Percentiles rank a stretch among this genome's conserved stretches.
phyloP scores from a whole-genome alignment of 1,140 invertebrate species.

The Portunus trituberculatus region DNA sequence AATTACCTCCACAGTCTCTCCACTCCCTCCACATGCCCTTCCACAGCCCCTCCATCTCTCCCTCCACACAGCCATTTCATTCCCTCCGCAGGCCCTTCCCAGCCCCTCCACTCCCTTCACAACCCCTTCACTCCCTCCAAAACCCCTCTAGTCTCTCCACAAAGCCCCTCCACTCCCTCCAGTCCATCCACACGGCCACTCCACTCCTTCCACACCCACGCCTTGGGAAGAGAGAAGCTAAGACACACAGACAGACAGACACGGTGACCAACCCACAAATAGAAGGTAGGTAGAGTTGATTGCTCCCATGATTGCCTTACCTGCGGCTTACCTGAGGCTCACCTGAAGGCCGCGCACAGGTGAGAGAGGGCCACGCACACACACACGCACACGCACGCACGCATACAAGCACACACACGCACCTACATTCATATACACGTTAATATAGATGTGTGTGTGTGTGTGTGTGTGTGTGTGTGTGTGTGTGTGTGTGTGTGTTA shows the following conservation, averaged over 20 bases:
- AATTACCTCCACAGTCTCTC: not conserved
- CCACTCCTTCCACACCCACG: not conserved
- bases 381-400: slow-evolving; percentile 40
- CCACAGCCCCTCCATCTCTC: not conserved
- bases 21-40: not conserved
- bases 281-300: no score
- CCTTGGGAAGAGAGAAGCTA: no score
- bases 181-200: not conserved
- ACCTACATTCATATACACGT: not conserved
- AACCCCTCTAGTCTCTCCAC: not conserved
- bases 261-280: not conserved
- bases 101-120: not conserved
- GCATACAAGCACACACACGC: not conserved
- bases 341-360: no score
- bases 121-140: not conserved
- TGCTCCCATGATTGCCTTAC: no score
- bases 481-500: slow-evolving; percentile 22
- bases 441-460: not conserved
- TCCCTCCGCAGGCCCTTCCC: no score
- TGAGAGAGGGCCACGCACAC: not conserved
- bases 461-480: slow-evolving; percentile 32
- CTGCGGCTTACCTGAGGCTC: no score
- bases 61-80: not conserved
- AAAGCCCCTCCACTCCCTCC: not conserved
- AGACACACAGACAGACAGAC: slow-evolving; percentile 1